Evolutionary conservation across 2,797 vertebrate species (phyloP).

Genomic region (Mormyrus proboscirostris): DNA sequence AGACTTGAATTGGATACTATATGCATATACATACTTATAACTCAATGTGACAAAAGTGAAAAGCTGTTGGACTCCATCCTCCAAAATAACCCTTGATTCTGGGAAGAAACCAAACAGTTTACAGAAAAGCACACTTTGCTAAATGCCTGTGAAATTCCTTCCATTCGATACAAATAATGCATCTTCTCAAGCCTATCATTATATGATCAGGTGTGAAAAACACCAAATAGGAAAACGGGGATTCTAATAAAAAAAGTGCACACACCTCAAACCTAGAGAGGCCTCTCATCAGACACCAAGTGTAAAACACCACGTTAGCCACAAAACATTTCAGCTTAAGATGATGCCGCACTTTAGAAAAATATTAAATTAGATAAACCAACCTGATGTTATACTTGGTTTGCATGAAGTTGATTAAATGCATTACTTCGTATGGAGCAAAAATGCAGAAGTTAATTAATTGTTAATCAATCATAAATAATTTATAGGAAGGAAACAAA

Average conservation of each 20-base stretch:
- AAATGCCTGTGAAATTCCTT: slow-evolving; percentile 10
- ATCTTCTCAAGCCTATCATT: not conserved
- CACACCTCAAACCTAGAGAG: not conserved
- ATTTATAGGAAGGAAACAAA: not conserved
- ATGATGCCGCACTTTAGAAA: not conserved
- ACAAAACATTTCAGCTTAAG: not conserved
- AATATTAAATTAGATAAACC: not conserved
- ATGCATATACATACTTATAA: not conserved
- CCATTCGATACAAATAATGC: slow-evolving; percentile 13
- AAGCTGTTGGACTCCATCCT: not conserved
- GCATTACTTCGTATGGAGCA: not conserved
- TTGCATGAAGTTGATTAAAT: not conserved
- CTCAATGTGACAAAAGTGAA: not conserved
- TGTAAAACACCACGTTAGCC: not conserved
- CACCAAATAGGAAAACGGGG: not conserved
- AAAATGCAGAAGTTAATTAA: not conserved
- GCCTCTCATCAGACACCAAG: not conserved
- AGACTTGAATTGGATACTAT: not conserved
- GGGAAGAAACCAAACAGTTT: not conserved
- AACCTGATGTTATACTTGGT: not conserved
- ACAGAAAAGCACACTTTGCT: slow-evolving; percentile 9
- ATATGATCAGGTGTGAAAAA: slow-evolving; percentile 5
- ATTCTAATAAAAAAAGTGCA: slow-evolving; percentile 9
- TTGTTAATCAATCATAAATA: not conserved
- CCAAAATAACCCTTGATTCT: slow-evolving; percentile 29